Conservation (phyloP, 2,888 invertebrate species). For the Sarcophaga rosellei region DNA sequence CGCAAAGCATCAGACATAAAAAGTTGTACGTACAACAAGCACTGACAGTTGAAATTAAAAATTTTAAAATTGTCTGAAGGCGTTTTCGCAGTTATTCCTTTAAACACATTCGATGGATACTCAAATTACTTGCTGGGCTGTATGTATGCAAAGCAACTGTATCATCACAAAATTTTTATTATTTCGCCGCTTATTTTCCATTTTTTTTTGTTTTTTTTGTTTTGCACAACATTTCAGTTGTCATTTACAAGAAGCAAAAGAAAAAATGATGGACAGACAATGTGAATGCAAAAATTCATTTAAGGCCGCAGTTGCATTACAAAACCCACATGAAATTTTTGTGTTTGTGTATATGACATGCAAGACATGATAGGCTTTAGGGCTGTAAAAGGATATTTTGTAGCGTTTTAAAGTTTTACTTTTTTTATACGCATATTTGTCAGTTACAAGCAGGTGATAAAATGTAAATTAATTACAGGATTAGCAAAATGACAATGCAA, state of each 20-base stretch:
- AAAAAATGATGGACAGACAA: background rate
- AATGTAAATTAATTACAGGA: conserved; percentile 45
- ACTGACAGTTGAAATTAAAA: conserved; percentile 58
- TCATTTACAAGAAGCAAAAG: background rate
- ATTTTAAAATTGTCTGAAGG: conserved; percentile 60
- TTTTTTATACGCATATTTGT: background rate
- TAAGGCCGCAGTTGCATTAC: conserved; percentile 13
- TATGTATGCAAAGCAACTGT: conserved; percentile 43
- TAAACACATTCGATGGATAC: background rate
- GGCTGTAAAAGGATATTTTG: conserved; percentile 27
- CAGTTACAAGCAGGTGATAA: conserved; percentile 44
- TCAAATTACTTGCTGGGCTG: conserved; percentile 34
- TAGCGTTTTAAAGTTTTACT: background rate
- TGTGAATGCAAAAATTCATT: background rate
- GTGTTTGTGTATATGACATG: conserved; percentile 14
- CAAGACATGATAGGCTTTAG: background rate
- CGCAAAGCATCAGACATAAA: background rate
- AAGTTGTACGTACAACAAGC: conserved; percentile 37
- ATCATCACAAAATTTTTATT: conserved; percentile 32
- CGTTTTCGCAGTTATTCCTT: conserved; percentile 69
- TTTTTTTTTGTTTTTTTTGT: background rate
- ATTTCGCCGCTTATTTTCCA: conserved; percentile 8
- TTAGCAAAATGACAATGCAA: conserved; percentile 26
- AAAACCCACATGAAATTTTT: conserved; percentile 4
- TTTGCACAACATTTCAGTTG: background rate